These are phyloP conservation scores for Hydraecia micacea DNA, from an alignment of 2,888 invertebrate genomes.

Conservation along the genomic window DNA sequence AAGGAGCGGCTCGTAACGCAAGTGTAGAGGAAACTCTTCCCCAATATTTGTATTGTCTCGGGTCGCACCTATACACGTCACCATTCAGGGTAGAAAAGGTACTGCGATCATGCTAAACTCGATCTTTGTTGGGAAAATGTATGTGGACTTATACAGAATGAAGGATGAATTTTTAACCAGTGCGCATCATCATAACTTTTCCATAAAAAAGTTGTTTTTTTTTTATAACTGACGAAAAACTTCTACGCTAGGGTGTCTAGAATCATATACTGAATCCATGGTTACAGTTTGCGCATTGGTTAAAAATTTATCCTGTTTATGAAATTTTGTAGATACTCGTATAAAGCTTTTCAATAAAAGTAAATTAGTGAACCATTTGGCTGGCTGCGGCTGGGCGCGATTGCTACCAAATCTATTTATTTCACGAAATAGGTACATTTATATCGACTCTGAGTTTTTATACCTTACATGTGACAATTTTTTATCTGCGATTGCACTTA, in stretches of 20 bases:
- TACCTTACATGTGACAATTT: not conserved
- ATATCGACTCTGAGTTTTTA: not conserved
- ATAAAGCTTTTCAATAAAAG: not conserved
- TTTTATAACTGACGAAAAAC: too few species aligned
- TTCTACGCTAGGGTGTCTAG: too few species aligned
- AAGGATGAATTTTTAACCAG: not conserved
- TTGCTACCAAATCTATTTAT: not conserved
- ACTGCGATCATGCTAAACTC: constrained; percentile 37
- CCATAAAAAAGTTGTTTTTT: too few species aligned
- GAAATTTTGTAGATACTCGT: not conserved
- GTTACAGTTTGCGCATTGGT: too few species aligned
- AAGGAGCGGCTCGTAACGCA: constrained; percentile 37
- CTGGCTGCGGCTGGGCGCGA: not conserved
- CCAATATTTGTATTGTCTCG: constrained; percentile 59
- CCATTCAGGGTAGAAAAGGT: constrained; percentile 63
- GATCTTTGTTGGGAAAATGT: constrained; percentile 20
- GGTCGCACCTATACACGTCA: constrained; percentile 58
- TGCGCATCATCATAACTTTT: not conserved
- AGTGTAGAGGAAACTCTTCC: constrained; percentile 38
- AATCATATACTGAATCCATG: too few species aligned
- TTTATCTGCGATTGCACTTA: not conserved
- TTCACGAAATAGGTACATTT: not conserved
- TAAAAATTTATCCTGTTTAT: too few species aligned
- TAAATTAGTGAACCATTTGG: not conserved
- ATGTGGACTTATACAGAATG: not conserved